A percentile compares a stretch with the other conserved stretches of the same genome.
Evolutionary conservation across 2,113 vertebrate species (phyloP).

Genomic region (Dipodomys spectabilis): DNA sequence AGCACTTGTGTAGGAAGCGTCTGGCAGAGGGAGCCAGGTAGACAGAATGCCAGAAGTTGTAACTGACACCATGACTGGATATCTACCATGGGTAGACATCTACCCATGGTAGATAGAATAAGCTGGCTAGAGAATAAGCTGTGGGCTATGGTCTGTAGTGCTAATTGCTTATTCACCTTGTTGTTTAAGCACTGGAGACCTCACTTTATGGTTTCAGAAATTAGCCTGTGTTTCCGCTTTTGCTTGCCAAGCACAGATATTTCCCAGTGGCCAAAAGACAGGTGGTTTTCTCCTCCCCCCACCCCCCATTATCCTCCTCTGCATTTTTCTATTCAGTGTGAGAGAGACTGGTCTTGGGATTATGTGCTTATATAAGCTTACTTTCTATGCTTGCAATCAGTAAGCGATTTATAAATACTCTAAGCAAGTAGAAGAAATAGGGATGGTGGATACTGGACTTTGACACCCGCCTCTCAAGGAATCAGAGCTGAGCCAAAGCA

Average conservation of each 20-base stretch:
- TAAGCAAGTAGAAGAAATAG: slow-evolving; percentile 24
- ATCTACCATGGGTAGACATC: background rate
- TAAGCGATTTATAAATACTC: slow-evolving; percentile 59
- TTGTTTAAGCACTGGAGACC: background rate
- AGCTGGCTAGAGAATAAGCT: background rate
- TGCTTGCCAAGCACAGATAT: slow-evolving; percentile 49
- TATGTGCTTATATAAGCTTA: background rate
- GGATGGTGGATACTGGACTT: slow-evolving; percentile 54
- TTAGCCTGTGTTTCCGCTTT: slow-evolving; percentile 5
- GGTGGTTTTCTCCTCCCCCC: background rate
- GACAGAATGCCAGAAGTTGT: background rate
- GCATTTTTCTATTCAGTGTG: background rate
- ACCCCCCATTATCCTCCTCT: background rate
- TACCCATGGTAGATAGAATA: no score
- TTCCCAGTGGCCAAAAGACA: slow-evolving; percentile 62
- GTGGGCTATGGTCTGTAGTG: background rate
- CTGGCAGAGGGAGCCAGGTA: background rate
- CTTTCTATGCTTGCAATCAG: background rate
- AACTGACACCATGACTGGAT: background rate
- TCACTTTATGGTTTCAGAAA: slow-evolving; percentile 56
- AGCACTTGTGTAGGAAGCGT: background rate
- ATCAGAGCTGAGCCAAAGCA: slow-evolving; percentile 55
- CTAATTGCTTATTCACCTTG: slow-evolving; percentile 36
- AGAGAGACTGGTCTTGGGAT: background rate
- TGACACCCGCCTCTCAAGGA: slow-evolving; percentile 43